Conservation (phyloP, 2,888 invertebrate species). For the Pandemis corylana region DNA sequence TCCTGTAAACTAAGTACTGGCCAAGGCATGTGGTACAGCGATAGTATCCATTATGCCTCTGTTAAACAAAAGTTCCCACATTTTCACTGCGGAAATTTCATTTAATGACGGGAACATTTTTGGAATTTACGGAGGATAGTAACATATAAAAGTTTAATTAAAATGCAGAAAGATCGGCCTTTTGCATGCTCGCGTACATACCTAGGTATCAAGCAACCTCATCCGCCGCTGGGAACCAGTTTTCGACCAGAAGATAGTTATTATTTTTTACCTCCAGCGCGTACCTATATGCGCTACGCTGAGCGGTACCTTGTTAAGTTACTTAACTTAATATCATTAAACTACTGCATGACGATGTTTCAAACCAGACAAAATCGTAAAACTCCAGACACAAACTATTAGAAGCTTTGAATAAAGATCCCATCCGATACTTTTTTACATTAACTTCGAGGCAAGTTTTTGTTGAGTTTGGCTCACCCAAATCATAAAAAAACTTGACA, state of each 20-base stretch:
- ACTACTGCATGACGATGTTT: slow-evolving; percentile 54
- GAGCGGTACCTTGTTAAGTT: slow-evolving; percentile 11
- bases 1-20: neutral
- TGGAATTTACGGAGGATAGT: neutral
- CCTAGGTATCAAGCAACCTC: slow-evolving; percentile 54
- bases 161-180: slow-evolving; percentile 63
- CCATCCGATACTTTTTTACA: neutral
- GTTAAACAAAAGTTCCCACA: too few species aligned
- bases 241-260: slow-evolving; percentile 76
- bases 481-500: neutral
- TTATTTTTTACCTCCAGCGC: slow-evolving; percentile 68
- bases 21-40: neutral
- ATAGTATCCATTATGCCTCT: too few species aligned
- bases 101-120: neutral
- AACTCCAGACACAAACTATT: neutral
- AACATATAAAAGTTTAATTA: neutral
- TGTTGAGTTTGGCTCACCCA: neutral
- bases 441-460: neutral
- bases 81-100: neutral
- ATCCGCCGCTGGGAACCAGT: slow-evolving; percentile 72
- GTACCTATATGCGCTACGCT: slow-evolving; percentile 11
- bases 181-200: slow-evolving; percentile 59
- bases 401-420: neutral
- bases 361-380: slow-evolving; percentile 19
- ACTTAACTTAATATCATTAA: slow-evolving; percentile 31